Conservation (phyloP, 2,113 vertebrate genomes). For the Tragulus kanchil region DNA sequence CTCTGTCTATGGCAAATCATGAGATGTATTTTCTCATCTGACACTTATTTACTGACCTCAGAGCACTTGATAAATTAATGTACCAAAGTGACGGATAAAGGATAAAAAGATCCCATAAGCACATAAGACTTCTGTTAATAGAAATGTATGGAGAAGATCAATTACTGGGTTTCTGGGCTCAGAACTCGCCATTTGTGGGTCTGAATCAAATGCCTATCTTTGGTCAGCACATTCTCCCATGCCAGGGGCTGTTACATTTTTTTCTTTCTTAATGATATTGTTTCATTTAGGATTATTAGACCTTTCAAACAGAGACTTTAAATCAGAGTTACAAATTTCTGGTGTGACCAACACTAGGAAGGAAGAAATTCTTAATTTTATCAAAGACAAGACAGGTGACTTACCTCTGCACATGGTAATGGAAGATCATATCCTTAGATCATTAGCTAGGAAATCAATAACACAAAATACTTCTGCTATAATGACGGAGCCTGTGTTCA, state of each 20-base stretch:
- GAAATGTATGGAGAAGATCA: neutral
- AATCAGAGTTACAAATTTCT: neutral
- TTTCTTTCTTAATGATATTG: neutral
- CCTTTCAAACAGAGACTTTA: neutral
- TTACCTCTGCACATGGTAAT: neutral
- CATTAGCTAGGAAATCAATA: neutral
- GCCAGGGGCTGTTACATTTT: neutral
- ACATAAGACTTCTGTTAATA: neutral
- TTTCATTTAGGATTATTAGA: neutral
- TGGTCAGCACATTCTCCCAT: neutral
- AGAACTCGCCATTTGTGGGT: neutral
- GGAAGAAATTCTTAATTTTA: neutral
- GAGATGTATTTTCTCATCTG: neutral
- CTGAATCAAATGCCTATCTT: neutral
- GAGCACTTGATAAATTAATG: neutral
- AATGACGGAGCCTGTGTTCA: neutral
- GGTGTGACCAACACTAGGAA: neutral
- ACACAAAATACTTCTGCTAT: neutral
- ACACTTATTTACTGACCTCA: neutral
- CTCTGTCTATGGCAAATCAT: neutral
- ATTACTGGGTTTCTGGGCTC: neutral
- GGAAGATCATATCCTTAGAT: neutral
- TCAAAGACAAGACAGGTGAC: neutral
- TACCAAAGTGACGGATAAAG: neutral
- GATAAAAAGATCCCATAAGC: neutral